Evolutionary conservation across 1,140 invertebrate genomes (phyloP).

Genomic region (Spodoptera frugiperda): DNA sequence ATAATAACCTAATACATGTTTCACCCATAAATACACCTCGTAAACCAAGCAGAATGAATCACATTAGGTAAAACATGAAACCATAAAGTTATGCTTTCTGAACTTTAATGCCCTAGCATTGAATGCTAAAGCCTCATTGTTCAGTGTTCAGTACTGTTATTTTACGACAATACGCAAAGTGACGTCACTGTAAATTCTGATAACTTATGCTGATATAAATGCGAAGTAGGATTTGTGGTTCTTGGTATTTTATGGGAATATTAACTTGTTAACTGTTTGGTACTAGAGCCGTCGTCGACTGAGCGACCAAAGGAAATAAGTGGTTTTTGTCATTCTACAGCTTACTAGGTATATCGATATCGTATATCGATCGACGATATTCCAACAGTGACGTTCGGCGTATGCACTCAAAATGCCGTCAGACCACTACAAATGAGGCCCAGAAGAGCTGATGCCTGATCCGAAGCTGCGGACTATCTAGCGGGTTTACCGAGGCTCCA

Average conservation of each 20-base stretch:
- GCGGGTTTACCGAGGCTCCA: too few relatives aligned
- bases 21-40: not conserved
- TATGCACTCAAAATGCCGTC: too few relatives aligned
- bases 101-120: conserved; percentile 39
- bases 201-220: conserved; percentile 2
- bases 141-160: conserved; percentile 22
- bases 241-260: not conserved
- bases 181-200: conserved; percentile 23
- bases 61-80: conserved; percentile 4
- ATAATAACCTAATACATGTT: conserved; percentile 9
- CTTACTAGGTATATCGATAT: too few relatives aligned
- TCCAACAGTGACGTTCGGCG: too few relatives aligned
- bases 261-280: too few relatives aligned
- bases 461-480: too few relatives aligned
- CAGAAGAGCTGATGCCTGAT: too few relatives aligned
- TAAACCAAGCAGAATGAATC: conserved; percentile 36
- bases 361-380: too few relatives aligned
- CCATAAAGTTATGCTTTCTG: conserved; percentile 45
- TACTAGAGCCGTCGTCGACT: too few relatives aligned
- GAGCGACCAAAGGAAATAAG: too few relatives aligned
- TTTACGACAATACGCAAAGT: conserved; percentile 30
- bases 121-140: conserved; percentile 36
- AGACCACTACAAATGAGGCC: too few relatives aligned
- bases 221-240: conserved; percentile 12
- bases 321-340: too few relatives aligned